Evolutionary conservation across 2,797 vertebrate species (phyloP).

Genomic region (Pangasius macronema): DNA sequence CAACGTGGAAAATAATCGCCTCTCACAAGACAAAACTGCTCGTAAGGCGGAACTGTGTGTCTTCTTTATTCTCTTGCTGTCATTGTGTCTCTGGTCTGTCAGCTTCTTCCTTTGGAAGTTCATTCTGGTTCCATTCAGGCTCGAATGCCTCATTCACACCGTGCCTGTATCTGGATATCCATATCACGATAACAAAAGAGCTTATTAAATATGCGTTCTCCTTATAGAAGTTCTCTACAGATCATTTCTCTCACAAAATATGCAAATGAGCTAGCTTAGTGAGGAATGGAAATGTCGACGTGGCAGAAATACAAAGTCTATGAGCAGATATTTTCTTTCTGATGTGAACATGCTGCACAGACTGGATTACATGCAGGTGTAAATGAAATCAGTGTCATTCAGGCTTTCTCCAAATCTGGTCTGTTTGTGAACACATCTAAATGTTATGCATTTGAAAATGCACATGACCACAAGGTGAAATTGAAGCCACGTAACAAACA

Average conservation of each 20-base stretch:
- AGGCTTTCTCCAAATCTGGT: neutral
- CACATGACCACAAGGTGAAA: neutral
- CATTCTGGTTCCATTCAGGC: neutral
- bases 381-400: neutral
- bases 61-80: neutral
- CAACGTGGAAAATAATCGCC: conserved; percentile 85
- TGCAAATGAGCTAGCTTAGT: neutral
- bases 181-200: neutral
- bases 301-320: too few relatives aligned
- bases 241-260: neutral
- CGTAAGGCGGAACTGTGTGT: conserved; percentile 68
- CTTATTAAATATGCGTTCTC: neutral
- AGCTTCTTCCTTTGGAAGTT: neutral
- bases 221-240: neutral
- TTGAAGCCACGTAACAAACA: neutral
- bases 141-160: neutral
- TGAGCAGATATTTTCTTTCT: neutral
- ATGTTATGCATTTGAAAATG: neutral
- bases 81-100: conserved; percentile 27
- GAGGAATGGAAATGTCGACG: neutral
- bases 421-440: neutral
- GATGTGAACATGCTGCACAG: neutral
- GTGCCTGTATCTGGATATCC: neutral
- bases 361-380: neutral
- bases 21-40: conserved; percentile 87